Conservation (phyloP, 2,797 vertebrate species). For the Galaxias olidus region DNA sequence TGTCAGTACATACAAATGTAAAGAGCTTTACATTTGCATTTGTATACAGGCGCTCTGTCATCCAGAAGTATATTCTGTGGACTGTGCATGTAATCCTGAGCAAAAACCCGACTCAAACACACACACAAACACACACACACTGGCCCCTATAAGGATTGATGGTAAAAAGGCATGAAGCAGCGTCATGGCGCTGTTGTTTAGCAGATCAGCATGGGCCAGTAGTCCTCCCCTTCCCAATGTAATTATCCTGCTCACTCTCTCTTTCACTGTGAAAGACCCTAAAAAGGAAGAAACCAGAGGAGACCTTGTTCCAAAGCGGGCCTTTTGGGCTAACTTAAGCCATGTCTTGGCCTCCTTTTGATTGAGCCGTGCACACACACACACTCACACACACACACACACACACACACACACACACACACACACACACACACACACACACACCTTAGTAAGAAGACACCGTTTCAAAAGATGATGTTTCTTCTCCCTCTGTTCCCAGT, state of each 20-base stretch:
- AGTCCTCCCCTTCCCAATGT: neutral
- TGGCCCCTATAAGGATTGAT: constrained; percentile 33
- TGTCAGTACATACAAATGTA: too few species aligned
- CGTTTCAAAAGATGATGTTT: neutral
- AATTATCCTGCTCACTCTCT: neutral
- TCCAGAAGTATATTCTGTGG: neutral
- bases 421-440: constrained; percentile 2
- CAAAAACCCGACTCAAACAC: constrained; percentile 26
- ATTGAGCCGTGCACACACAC: neutral
- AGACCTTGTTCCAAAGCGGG: constrained; percentile 38
- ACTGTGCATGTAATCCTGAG: neutral
- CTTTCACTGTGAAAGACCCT: constrained; percentile 49
- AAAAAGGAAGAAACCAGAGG: constrained; percentile 63
- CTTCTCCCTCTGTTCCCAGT: constrained; percentile 65
- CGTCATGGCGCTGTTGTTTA: neutral
- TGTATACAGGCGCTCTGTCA: too few species aligned
- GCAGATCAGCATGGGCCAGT: neutral
- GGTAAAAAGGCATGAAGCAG: neutral
- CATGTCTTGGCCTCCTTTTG: neutral
- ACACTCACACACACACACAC: neutral
- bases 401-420: constrained; percentile 4
- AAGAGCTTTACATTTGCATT: neutral
- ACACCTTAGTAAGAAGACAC: neutral
- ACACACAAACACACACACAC: constrained; percentile 38
- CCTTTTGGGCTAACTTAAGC: constrained; percentile 44